phyloP scores from a whole-genome alignment of 2,888 invertebrate species.

The Leucania comma region DNA sequence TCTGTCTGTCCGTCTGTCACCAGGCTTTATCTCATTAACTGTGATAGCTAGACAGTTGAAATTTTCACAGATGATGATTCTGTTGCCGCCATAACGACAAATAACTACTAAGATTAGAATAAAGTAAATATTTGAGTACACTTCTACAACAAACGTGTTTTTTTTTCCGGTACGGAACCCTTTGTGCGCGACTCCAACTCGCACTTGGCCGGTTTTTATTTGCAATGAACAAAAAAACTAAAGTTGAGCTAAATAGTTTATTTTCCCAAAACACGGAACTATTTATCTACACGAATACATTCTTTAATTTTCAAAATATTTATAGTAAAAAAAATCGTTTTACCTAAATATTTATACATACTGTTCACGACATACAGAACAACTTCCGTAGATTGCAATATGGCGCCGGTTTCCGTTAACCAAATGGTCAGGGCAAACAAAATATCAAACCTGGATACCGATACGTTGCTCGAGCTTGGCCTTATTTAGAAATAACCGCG shows the following conservation, averaged over 20 bases:
- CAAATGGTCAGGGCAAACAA: constrained; percentile 76
- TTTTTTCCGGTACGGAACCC: too few relatives aligned
- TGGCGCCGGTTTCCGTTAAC: constrained; percentile 72
- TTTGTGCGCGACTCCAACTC: too few relatives aligned
- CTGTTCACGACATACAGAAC: constrained; percentile 51
- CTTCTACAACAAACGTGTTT: too few relatives aligned
- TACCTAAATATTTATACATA: constrained; percentile 55
- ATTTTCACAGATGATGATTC: too few relatives aligned
- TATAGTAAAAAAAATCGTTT: constrained; percentile 37
- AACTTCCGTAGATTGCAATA: constrained; percentile 67
- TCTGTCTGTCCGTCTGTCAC: too few relatives aligned
- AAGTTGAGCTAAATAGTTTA: constrained; percentile 7
- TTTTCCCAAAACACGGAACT: constrained; percentile 42
- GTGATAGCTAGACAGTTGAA: too few relatives aligned
- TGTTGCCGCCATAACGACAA: too few relatives aligned
- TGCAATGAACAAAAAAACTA: background rate
- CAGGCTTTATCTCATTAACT: too few relatives aligned
- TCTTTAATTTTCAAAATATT: constrained; percentile 48
- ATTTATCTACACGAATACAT: constrained; percentile 30
- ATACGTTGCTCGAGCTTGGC: constrained; percentile 74
- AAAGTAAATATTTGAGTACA: too few relatives aligned
- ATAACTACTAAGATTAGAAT: too few relatives aligned
- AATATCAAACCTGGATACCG: constrained; percentile 73
- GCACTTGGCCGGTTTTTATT: background rate
- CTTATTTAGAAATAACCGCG: constrained; percentile 75